Base-by-base conservation (phyloP, 2,888 invertebrate species). In the Sclerodermus sp. region DNA sequence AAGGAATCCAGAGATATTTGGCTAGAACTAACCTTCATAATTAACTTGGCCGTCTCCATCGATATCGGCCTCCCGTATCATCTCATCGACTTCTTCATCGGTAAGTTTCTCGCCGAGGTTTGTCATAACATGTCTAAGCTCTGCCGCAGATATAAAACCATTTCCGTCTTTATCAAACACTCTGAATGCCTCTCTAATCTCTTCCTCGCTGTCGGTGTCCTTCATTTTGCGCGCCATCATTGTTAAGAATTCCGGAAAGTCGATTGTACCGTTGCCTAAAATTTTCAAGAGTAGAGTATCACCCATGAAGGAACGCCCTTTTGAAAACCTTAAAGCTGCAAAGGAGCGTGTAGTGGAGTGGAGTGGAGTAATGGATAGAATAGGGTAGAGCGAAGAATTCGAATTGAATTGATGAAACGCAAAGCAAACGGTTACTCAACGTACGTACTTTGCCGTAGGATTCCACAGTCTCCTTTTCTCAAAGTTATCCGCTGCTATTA, bases 171-270 rank as follows among this genome's bases (percentile, higher is more conserved):
- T 96, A 85, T 98, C 97, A 83, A 98, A 97, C 72, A 95, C 96
- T 83, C 96, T 89, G 90, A 97, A 93, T 70, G 97, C 97, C 82
- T 98, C 97, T 81, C 96, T 90, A 81, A 98, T 96, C 83, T 98
- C 97, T 82, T 97, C 96, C 86, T 96, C 96, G 80, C 95, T 93
- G 84, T 99, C 98, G 66, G 97, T 97, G 84, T 98, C 97, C 83
- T 98, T 97, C 96, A 98, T 97, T 87, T 98, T 99, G 79, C 97
- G 89, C 76, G 98, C 98, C 98, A 99, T 99, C 97, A 99, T 98
- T 79, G 97, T 97, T 76, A 99, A 87, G 86, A 99, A 99, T 84
- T 99, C 98, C 72, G 97, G 97, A 83, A 99, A 99, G 85, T 99
- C 98, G 83, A 99, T 98, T 80, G 97, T 98, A 78, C 98, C 98